Evolutionary conservation across 2,113 vertebrate species (phyloP).

Genomic region (Polyodon spathula): DNA sequence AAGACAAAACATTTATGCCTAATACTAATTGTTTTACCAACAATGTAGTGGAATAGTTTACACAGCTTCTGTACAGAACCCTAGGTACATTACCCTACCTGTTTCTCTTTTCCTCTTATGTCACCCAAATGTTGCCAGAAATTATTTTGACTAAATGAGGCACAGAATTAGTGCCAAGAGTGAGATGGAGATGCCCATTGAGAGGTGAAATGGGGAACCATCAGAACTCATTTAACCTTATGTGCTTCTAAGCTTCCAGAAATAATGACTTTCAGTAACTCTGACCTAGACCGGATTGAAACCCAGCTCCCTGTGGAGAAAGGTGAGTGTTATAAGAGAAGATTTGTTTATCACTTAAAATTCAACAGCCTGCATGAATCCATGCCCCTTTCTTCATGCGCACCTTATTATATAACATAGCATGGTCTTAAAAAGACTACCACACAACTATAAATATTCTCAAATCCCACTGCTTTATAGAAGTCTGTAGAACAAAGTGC

Average conservation of each 20-base stretch:
- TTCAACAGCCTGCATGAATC: background rate
- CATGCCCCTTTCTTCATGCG: too few relatives aligned
- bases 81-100: too few relatives aligned
- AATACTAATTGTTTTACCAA: too few relatives aligned
- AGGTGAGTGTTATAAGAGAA: background rate
- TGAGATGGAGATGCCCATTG: background rate
- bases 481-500: too few relatives aligned
- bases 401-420: too few relatives aligned
- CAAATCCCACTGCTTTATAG: too few relatives aligned
- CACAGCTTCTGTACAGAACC: too few relatives aligned
- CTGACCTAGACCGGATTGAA: slow-evolving; percentile 11
- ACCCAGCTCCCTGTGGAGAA: background rate
- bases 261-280: slow-evolving; percentile 9
- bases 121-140: background rate
- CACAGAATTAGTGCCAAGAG: background rate
- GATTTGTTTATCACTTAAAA: slow-evolving; percentile 7
- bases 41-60: too few relatives aligned
- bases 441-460: too few relatives aligned
- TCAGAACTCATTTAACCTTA: background rate
- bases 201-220: background rate
- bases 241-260: background rate
- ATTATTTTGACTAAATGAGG: background rate
- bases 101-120: too few relatives aligned
- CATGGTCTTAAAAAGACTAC: too few relatives aligned
- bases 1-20: too few relatives aligned